Percentiles rank a stretch among this genome's conserved stretches.
Evolutionary conservation across 37 sponge, comb jelly and placozoan species (phyloP).

Genomic region (Hexactinellida sp.): DNA sequence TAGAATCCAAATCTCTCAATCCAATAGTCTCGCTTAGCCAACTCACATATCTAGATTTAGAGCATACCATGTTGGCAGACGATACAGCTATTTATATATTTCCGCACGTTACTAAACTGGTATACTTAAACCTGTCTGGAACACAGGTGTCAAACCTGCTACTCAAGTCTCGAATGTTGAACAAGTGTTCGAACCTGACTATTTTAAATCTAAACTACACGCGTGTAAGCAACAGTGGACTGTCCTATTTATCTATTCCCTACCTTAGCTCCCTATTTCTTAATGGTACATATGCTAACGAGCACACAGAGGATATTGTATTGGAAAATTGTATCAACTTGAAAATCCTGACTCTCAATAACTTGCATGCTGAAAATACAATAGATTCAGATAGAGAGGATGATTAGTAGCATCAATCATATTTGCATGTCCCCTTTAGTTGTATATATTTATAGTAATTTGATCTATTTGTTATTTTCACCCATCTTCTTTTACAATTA

Average conservation of each 20-base stretch:
- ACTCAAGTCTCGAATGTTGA: background rate
- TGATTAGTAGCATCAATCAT: too few relatives aligned
- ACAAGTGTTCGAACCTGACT: background rate
- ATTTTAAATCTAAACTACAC: background rate
- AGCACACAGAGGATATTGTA: background rate
- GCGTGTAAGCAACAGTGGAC: background rate
- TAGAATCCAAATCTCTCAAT: background rate
- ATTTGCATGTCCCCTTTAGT: too few relatives aligned
- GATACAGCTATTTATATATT: background rate
- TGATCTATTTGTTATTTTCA: too few relatives aligned
- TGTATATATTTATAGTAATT: too few relatives aligned
- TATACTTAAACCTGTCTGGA: background rate
- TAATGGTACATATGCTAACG: background rate
- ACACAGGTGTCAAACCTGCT: background rate
- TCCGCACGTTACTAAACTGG: background rate
- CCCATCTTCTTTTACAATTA: too few relatives aligned
- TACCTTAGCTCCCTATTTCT: background rate
- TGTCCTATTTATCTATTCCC: background rate
- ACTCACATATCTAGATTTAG: background rate
- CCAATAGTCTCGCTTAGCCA: background rate
- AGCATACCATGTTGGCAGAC: background rate
- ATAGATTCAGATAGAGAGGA: background rate
- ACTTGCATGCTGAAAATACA: background rate
- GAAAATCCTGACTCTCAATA: background rate
- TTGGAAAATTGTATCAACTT: background rate